Base-by-base conservation (phyloP, 2,113 vertebrate species). In the Otus sunia region DNA sequence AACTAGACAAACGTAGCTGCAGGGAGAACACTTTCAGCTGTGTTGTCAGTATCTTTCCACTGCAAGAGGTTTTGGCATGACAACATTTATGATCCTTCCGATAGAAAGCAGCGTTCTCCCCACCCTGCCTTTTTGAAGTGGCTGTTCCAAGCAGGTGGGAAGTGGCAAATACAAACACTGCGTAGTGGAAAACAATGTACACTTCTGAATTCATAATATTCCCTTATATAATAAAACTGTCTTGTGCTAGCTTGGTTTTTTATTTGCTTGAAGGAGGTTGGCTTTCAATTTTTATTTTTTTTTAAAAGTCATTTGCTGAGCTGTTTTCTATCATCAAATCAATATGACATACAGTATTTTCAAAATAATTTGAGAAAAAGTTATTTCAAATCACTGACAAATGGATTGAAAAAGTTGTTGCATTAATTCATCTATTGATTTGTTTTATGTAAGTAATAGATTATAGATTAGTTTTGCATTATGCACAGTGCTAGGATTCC, bases 41-140 rank as follows among this genome's bases (percentile, higher is more conserved):
- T 63, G 50, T 73, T 95, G 92, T 86, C 85, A 74, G 72, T 86
- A 59, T 76, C 80, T 95, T 96, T 93, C 59, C 79, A 79, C 59
- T 93, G 91, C 63, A 62, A 90, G 72, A 86, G 63, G 18, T 87
- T 92, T 91, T 92, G 92, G 78, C 53, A 39, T 60, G 53, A 89
- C 67, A 69, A 17, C 69, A 45, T 74, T 88, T 94, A 36, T 47
- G 94, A 81, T 91, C 30, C 71, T 87, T 92, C 55, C 59, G 81
- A 53, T 55, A 75, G 64, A 90, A 91, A 95, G 80, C 84, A 52
- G 16, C 45, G 6, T 64, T 86, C 37, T 85, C n/a, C 8, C 83
- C 36, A 30, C 50, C 36, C 55, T 90, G 81, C 43, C 47, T 96
- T 86, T 92, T 84, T 71, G 63, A 58, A 82, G 53, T 72, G 58